These are phyloP conservation scores for Eulemur rufifrons DNA, from an alignment of 2,113 vertebrate species.

Conservation along the genomic window DNA sequence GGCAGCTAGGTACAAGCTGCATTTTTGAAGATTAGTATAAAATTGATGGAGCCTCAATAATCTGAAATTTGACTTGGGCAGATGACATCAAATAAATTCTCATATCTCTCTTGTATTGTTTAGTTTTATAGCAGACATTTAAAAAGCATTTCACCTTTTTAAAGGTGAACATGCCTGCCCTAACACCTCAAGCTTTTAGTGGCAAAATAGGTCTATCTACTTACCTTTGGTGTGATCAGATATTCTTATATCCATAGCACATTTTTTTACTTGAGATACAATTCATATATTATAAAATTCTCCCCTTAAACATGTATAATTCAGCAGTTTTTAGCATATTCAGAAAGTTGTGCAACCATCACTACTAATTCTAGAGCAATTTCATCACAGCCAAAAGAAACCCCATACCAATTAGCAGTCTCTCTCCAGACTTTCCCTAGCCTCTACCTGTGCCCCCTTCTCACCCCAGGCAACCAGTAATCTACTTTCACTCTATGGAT, in stretches of 20 bases:
- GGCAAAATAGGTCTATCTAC: not conserved
- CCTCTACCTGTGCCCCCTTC: not conserved
- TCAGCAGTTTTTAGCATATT: not conserved
- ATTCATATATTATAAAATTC: not conserved
- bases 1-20: not conserved
- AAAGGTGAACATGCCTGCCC: not conserved
- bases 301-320: not conserved
- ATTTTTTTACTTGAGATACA: not conserved
- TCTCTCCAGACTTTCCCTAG: not conserved
- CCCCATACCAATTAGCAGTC: not conserved
- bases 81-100: not conserved
- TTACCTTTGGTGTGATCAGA: not conserved
- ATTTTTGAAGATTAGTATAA: not conserved
- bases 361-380: not conserved
- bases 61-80: not conserved
- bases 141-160: not conserved
- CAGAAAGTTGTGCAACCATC: not conserved
- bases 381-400: not conserved
- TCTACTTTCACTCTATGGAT: not conserved
- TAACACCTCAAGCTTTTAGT: not conserved
- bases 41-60: not conserved
- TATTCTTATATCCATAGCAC: conserved; percentile 10
- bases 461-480: not conserved
- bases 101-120: not conserved
- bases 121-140: not conserved